Percentiles rank a stretch among this genome's conserved stretches.
phyloP scores from a whole-genome alignment of 2,888 invertebrate species.

The Heliconius ethilla region DNA sequence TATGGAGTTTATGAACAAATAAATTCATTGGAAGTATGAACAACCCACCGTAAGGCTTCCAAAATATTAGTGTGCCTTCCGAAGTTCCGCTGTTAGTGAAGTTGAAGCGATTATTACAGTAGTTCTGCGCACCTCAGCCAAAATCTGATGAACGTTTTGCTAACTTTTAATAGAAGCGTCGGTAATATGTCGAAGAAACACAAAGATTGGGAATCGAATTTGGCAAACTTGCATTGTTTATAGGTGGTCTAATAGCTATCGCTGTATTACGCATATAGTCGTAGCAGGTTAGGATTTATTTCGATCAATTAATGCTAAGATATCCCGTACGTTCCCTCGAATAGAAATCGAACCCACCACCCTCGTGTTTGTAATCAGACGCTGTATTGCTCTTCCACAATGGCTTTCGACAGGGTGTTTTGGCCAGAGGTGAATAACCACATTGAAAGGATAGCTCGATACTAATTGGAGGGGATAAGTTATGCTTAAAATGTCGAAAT shows the following conservation, averaged over 20 bases:
- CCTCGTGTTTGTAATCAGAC: too few relatives aligned
- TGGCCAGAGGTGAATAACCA: background rate
- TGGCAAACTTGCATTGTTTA: conserved; percentile 20
- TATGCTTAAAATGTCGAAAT: background rate
- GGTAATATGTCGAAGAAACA: conserved; percentile 37
- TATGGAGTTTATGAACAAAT: conserved; percentile 29
- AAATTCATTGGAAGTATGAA: conserved; percentile 35
- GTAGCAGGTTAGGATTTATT: too few relatives aligned
- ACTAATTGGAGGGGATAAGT: background rate
- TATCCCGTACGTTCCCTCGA: too few relatives aligned
- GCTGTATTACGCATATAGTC: too few relatives aligned
- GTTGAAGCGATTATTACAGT: conserved; percentile 48
- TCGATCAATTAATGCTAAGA: too few relatives aligned
- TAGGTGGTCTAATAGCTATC: background rate
- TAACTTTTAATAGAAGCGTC: conserved; percentile 60
- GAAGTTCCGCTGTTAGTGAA: conserved; percentile 47
- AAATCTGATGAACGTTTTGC: conserved; percentile 55
- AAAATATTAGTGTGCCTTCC: conserved; percentile 45
- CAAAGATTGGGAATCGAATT: conserved; percentile 34
- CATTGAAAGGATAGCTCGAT: accelerated
- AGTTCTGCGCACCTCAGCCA: conserved; percentile 48
- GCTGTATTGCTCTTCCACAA: too few relatives aligned
- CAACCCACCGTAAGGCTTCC: conserved; percentile 33
- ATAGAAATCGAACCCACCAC: too few relatives aligned
- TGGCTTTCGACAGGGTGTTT: background rate